Evolutionary conservation across 2,113 vertebrate genomes (phyloP).

Genomic region (Chiloscyllium plagiosum): DNA sequence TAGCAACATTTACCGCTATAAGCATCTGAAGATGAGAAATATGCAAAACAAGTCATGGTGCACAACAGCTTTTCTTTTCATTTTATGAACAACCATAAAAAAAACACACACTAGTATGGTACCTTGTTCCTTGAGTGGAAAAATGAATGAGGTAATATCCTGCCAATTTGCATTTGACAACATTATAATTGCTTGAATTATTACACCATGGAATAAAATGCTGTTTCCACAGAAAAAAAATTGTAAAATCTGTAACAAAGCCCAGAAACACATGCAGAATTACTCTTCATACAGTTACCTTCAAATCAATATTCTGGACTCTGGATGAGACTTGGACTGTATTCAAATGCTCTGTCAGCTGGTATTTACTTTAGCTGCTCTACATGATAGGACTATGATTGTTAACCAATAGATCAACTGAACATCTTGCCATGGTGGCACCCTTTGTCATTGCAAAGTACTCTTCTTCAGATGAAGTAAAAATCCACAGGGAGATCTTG

Average conservation of each 20-base stretch:
- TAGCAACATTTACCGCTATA: not conserved
- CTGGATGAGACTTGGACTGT: not conserved
- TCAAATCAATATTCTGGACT: not conserved
- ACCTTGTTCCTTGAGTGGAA: slow-evolving; percentile 16
- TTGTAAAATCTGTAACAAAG: not conserved
- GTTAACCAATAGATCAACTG: not conserved
- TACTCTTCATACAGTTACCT: not conserved
- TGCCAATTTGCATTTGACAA: slow-evolving; percentile 20
- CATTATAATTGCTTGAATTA: not conserved
- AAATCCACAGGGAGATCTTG: not conserved
- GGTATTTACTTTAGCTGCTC: not conserved
- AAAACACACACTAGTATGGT: not conserved
- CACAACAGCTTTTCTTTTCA: not conserved
- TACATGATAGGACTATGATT: not conserved
- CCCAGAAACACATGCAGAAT: slow-evolving; percentile 24
- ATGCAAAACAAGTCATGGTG: not conserved
- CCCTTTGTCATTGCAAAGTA: not conserved
- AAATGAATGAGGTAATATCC: slow-evolving; percentile 26
- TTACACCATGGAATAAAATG: not conserved
- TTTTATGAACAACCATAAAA: slow-evolving; percentile 5
- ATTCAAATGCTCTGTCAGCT: not conserved
- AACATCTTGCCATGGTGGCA: not conserved
- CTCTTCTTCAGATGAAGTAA: not conserved
- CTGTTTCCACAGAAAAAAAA: slow-evolving; percentile 8
- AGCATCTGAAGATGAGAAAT: not conserved